Base-by-base conservation (phyloP, 2,113 vertebrate species). In the Thunnus thynnus region DNA sequence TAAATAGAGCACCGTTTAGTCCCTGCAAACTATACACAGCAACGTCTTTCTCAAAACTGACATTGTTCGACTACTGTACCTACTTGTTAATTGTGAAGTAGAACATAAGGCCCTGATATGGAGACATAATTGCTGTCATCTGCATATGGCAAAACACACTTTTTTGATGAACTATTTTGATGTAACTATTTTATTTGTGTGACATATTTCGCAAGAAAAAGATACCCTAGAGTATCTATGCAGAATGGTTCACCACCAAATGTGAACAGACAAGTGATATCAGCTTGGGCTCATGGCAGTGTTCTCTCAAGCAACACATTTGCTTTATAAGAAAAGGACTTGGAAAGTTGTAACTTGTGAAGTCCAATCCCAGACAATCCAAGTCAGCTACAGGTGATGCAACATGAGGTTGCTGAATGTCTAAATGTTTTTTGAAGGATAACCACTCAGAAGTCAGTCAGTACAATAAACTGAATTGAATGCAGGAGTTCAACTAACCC, bases 361-460 rank as follows among this genome's bases (percentile, higher is more conserved):
- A 61, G 64, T 61, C 52, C 36, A 60, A 25, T 44, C 60, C n/a
- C 6, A 44, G 60, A 62, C 27, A n/a, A 55, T 67, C 12, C 50
- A 50, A 50, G 57, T 62, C 27, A 51, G 62, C 70, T 30, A 57
- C 56, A 72, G 70, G 69, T 69, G 80, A 79, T 72, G 50, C 70
- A 74, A 75, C 48, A 47, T 13, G 41, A 74, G 20, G 64, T 27
- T 3, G 62, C 72, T 54, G 71, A 71, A 51, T 69, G 51, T 52
- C 3, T 2, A 11, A 64, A 25, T 32, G 68, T 27, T 65, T 55
- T 85, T 48, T 67, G 13, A 67, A 20, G 36, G 44, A 30, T 47
- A 69, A 54, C 44, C n/a, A 57, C 62, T 63, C 13, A 46, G 16
- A 77, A 64, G 72, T 71, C 18, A 69, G 72, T 85, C 56, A 77